Conservation (phyloP, 2,113 vertebrate genomes). For the Pavo muticus region DNA sequence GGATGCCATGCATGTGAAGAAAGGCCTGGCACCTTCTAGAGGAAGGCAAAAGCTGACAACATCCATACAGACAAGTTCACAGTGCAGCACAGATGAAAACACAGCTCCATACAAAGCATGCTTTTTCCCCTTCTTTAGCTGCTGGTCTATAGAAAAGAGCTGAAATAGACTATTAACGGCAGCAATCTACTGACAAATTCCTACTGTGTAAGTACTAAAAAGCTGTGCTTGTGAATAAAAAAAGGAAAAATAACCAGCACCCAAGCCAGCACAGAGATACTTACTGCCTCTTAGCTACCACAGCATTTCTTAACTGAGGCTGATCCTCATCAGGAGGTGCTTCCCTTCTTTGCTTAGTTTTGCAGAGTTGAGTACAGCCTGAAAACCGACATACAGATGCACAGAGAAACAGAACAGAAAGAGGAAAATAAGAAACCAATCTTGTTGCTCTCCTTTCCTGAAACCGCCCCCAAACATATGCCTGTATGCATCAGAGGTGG, state of each 20-base stretch:
- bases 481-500: conserved; percentile 15
- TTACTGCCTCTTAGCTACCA: conserved; percentile 51
- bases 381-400: conserved; percentile 29
- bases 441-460: not conserved
- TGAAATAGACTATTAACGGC: conserved; percentile 50
- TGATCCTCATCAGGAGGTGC: conserved; percentile 25
- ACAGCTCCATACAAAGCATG: conserved; percentile 45
- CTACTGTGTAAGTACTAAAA: conserved; percentile 42
- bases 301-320: conserved; percentile 6
- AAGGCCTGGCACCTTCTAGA: not conserved
- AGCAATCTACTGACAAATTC: conserved; percentile 56
- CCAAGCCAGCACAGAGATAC: conserved; percentile 23
- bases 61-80: not conserved
- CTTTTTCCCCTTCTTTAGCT: conserved; percentile 23
- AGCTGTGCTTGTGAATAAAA: conserved; percentile 15
- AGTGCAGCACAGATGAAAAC: not conserved
- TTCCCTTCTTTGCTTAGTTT: not conserved
- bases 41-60: conserved; percentile 11
- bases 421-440: conserved; percentile 45
- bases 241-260: not conserved
- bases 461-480: conserved; percentile 58
- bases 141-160: conserved; percentile 46
- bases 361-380: conserved; percentile 18
- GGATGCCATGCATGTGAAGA: not conserved
- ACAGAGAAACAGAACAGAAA: conserved; percentile 39